Conservation (phyloP, 2,797 vertebrate genomes). For the Gallinago nigripennis region DNA sequence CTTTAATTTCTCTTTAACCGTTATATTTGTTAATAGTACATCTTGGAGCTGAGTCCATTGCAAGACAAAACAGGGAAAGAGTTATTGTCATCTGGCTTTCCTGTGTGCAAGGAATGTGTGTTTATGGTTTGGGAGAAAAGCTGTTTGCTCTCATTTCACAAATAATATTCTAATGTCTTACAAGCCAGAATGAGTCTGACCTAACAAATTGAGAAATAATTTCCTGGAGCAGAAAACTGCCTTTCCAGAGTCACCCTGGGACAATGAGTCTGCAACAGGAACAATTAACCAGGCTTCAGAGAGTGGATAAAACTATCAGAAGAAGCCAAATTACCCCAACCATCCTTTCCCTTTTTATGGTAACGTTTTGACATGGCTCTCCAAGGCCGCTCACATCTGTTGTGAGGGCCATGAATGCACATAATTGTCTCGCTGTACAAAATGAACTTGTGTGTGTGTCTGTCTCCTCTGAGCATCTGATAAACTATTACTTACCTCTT, state of each 20-base stretch:
- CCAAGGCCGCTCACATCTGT: not conserved
- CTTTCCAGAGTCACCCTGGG: not conserved
- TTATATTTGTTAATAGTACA: not conserved
- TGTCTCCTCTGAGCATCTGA: not conserved
- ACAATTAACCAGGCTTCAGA: not conserved
- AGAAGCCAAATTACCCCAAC: not conserved
- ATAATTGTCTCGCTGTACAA: not conserved
- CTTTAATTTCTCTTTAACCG: not conserved
- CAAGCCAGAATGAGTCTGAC: not conserved
- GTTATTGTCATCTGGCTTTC: not conserved
- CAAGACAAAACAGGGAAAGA: not conserved
- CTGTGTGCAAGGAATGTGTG: not conserved
- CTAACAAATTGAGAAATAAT: not conserved
- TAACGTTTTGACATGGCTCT: not conserved
- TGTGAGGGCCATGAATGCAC: not conserved
- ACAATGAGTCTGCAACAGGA: not conserved
- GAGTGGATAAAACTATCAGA: not conserved
- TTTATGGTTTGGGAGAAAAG: not conserved
- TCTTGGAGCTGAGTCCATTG: not conserved
- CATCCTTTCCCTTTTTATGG: not conserved
- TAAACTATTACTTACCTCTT: conserved; percentile 2
- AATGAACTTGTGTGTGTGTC: not conserved
- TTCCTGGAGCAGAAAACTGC: conserved; percentile 6
- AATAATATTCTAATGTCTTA: not conserved
- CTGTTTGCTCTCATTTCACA: not conserved